Conservation (phyloP, 37 sponge, comb jelly and placozoan genomes). For the Dysidea cf. avara region DNA sequence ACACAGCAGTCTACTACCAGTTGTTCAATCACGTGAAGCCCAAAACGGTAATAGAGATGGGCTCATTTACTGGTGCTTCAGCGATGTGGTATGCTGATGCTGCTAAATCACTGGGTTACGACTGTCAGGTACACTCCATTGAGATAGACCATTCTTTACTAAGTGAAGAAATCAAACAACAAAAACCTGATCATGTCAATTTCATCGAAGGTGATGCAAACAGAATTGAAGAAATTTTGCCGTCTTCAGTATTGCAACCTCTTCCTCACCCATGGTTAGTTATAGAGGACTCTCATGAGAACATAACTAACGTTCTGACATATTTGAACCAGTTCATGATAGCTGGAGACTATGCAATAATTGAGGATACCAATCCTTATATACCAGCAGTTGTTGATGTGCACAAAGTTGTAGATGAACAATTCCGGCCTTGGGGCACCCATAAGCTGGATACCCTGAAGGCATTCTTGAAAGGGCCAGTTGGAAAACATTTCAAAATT, state of each 20-base stretch:
- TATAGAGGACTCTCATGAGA: conserved; percentile 61
- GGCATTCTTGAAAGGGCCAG: conserved; percentile 36
- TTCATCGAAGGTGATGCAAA: conserved; percentile 52
- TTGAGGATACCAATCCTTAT: conserved; percentile 49
- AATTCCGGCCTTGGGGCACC: background rate
- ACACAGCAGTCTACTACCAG: conserved; percentile 22
- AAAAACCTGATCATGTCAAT: conserved; percentile 42
- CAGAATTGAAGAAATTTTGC: conserved; percentile 47
- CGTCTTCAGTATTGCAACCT: conserved; percentile 14
- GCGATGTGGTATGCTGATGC: conserved; percentile 59
- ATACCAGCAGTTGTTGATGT: conserved; percentile 6
- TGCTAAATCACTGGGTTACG: conserved; percentile 4
- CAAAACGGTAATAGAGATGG: conserved; percentile 62
- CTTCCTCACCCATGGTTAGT: conserved; percentile 53
- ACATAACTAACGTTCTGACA: conserved; percentile 24
- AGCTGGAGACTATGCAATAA: conserved; percentile 52
- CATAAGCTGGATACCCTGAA: conserved; percentile 12
- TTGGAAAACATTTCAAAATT: conserved; percentile 40
- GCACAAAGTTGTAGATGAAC: background rate
- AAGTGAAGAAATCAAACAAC: background rate
- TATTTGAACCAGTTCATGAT: conserved; percentile 44
- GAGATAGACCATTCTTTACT: conserved; percentile 50
- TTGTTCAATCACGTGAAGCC: conserved; percentile 44
- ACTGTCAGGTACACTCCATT: conserved; percentile 27
- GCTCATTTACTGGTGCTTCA: no score